Conservation (phyloP, 2,113 vertebrate species). For the Microtus richardsoni region DNA sequence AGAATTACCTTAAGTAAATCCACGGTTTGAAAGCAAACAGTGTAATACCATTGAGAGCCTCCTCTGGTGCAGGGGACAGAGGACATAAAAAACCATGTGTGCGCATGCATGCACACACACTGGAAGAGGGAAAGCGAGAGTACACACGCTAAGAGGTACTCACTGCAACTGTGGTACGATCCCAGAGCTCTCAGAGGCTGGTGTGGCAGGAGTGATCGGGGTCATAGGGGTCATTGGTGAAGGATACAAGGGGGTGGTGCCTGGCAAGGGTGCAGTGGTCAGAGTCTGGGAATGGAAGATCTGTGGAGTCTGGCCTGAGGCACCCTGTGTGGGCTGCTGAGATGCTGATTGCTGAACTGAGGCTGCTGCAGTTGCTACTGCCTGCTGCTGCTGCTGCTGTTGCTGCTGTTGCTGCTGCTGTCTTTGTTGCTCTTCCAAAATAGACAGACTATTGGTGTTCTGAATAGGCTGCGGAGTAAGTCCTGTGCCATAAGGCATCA, state of each 20-base stretch:
- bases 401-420: slow-evolving; percentile 93
- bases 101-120: too few species aligned
- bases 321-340: slow-evolving; percentile 89
- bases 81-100: too few species aligned
- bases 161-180: slow-evolving; percentile 99
- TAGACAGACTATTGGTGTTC: slow-evolving; percentile 94
- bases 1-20: not conserved
- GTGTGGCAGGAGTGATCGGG: slow-evolving; percentile 96
- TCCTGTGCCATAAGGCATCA: slow-evolving; percentile 98
- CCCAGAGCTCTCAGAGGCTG: slow-evolving; percentile 97
- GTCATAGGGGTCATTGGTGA: slow-evolving; percentile 98
- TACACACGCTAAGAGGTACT: slow-evolving; percentile 72
- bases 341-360: slow-evolving; percentile 72
- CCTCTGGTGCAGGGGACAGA: not conserved
- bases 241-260: slow-evolving; percentile 94
- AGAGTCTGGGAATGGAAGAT: slow-evolving; percentile 96
- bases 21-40: not conserved
- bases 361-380: slow-evolving; percentile 75
- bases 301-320: slow-evolving; percentile 95
- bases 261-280: slow-evolving; percentile 95
- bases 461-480: slow-evolving; percentile 98
- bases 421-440: slow-evolving; percentile 96
- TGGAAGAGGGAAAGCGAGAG: too few species aligned
- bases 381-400: slow-evolving; percentile 89
- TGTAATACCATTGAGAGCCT: accelerated